Conservation (phyloP, 2,797 vertebrate genomes). For the Tarsius wallacei region DNA sequence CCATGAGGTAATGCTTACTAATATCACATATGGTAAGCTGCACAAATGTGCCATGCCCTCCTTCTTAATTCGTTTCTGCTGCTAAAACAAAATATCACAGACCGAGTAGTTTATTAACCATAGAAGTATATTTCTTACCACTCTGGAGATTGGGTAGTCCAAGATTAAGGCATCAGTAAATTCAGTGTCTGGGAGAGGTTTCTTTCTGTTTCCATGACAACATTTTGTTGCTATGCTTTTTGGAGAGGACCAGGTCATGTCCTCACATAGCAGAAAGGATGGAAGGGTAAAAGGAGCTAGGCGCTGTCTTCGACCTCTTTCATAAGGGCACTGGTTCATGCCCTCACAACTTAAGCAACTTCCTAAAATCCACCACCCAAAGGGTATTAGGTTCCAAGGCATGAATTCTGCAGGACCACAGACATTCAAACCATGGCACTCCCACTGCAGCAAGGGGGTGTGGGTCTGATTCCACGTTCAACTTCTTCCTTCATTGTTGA, state of each 20-base stretch:
- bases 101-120: neutral
- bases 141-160: neutral
- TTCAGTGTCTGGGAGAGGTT: neutral
- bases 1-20: neutral
- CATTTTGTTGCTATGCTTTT: too few species aligned
- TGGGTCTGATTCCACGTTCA: neutral
- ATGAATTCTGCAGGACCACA: neutral
- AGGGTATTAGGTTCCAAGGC: neutral
- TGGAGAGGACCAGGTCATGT: neutral
- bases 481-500: slow-evolving; percentile 41
- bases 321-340: neutral
- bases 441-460: neutral
- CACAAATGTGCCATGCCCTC: neutral
- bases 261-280: neutral
- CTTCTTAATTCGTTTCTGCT: neutral
- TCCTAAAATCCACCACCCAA: neutral
- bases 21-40: neutral
- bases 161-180: neutral
- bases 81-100: neutral
- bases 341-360: neutral
- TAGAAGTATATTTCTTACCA: neutral
- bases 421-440: neutral
- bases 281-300: neutral
- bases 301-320: neutral
- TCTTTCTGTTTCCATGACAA: neutral